These are phyloP conservation scores for Elgonia sp. DNA, from an alignment of 2,888 invertebrate genomes.

Conservation along the genomic window DNA sequence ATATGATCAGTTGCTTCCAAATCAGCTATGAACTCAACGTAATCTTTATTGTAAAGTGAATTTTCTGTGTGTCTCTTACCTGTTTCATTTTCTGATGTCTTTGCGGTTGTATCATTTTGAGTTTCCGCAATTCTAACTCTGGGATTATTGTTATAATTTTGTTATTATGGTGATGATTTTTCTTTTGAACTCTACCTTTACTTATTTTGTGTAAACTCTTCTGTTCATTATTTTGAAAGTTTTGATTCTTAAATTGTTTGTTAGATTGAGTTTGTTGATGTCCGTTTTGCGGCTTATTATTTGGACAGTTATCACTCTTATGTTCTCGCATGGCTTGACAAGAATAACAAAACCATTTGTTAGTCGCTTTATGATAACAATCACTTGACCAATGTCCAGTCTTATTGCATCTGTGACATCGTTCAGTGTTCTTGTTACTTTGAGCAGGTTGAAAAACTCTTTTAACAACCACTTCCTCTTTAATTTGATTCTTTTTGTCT, in stretches of 20 bases:
- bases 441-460: neutral
- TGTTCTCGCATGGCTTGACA: slow-evolving; percentile 57
- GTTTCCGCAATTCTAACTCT: too few species aligned
- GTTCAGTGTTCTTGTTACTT: neutral
- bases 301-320: slow-evolving; percentile 56
- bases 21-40: neutral
- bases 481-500: neutral
- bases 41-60: too few species aligned
- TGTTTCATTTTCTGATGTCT: too few species aligned
- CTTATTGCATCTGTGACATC: slow-evolving; percentile 59
- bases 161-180: too few species aligned
- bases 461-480: neutral
- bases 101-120: too few species aligned
- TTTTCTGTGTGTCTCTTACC: too few species aligned
- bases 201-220: neutral
- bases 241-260: too few species aligned
- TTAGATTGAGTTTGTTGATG: neutral
- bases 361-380: neutral
- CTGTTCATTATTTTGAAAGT: too few species aligned
- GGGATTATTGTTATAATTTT: too few species aligned
- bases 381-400: too few species aligned
- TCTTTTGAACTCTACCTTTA: neutral
- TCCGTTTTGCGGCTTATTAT: neutral
- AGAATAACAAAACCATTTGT: slow-evolving; percentile 65
- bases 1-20: neutral